Percentiles rank a stretch among this genome's conserved stretches.
Conservation (phyloP, 2,797 vertebrate genomes). For the Enteromius treurensis region DNA sequence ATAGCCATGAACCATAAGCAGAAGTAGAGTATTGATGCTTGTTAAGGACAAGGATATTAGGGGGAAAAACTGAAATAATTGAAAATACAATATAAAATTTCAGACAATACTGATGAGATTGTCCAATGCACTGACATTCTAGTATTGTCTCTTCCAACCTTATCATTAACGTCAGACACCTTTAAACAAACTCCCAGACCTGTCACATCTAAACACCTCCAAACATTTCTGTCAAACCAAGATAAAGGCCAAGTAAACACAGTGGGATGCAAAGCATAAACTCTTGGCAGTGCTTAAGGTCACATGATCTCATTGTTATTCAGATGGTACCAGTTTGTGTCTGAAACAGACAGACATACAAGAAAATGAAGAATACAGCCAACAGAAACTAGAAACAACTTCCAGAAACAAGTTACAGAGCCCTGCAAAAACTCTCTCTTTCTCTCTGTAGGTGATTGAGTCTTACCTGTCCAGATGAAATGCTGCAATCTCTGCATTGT, state of each 20-base stretch:
- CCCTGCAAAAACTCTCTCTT: not conserved
- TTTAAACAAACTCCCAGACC: not conserved
- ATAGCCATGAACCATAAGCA: not conserved
- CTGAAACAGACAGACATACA: conserved; percentile 1
- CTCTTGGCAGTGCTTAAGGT: conserved; percentile 8
- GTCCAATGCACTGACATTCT: not conserved
- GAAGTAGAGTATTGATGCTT: not conserved
- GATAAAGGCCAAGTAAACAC: conserved; percentile 26
- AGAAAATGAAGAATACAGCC: not conserved
- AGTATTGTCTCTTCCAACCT: not conserved
- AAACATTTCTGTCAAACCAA: conserved; percentile 15
- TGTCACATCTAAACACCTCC: conserved; percentile 10
- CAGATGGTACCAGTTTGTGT: conserved; percentile 3
- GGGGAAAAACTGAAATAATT: not conserved
- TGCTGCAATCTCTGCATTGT: conserved; percentile 94
- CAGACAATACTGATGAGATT: conserved; percentile 8
- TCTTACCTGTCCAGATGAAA: conserved; percentile 96
- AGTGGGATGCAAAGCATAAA: not conserved
- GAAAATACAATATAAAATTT: not conserved
- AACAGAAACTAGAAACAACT: not conserved
- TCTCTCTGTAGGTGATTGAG: conserved; percentile 42
- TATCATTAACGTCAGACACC: conserved; percentile 2
- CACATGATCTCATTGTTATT: conserved; percentile 26
- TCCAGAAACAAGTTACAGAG: not conserved
- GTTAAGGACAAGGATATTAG: not conserved